Evolutionary conservation across 2,113 vertebrate species (phyloP).

Genomic region (Corythaeola cristata): DNA sequence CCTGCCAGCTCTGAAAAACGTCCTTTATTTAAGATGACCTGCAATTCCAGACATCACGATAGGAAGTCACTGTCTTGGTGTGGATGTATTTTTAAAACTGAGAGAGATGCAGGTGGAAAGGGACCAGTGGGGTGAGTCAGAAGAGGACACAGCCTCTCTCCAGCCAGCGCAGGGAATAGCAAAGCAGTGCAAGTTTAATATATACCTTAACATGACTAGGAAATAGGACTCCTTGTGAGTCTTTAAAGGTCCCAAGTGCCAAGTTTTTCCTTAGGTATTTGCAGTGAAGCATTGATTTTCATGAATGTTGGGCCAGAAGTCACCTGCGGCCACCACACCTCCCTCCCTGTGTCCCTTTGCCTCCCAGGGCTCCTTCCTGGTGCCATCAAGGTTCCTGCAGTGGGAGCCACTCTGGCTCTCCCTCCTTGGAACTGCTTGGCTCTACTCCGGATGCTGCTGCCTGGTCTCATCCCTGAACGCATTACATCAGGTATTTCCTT

Average conservation of each 20-base stretch:
- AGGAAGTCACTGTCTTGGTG: not conserved
- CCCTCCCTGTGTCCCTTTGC: not conserved
- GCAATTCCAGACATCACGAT: rapidly evolving
- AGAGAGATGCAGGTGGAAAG: not conserved
- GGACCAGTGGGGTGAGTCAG: not conserved
- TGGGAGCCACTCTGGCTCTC: not conserved
- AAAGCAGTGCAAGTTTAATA: not conserved
- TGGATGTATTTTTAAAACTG: not conserved
- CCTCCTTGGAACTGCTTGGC: rapidly evolving
- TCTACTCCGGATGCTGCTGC: not conserved
- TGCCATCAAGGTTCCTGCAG: rapidly evolving
- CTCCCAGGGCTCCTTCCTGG: not conserved
- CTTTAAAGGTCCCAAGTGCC: not conserved
- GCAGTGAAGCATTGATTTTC: not conserved
- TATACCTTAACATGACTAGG: no score
- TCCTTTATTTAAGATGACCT: not conserved
- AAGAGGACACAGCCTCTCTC: not conserved
- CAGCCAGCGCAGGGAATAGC: not conserved
- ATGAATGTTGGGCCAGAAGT: not conserved
- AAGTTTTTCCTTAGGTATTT: not conserved
- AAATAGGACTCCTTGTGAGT: not conserved
- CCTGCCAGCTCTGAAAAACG: not conserved
- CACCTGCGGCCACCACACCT: not conserved
- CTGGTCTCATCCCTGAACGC: not conserved
- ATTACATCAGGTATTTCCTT: not conserved